These are phyloP conservation scores for Eugnorisma glareosa DNA, from an alignment of 2,888 invertebrate genomes.

Conservation along the genomic window DNA sequence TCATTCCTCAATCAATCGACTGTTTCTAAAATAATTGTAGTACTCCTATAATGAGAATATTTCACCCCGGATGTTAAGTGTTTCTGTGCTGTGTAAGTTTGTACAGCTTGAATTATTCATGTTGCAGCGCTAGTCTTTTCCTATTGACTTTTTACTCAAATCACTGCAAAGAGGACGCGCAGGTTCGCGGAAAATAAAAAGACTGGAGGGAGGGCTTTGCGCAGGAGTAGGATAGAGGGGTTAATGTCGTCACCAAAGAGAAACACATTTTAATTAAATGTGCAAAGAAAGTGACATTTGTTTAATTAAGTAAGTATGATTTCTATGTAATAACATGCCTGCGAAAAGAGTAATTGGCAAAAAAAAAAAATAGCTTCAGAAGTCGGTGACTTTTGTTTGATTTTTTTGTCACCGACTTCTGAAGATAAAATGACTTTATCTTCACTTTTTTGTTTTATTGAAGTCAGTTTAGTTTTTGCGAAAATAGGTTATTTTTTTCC, in stretches of 20 bases:
- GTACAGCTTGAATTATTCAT: neutral
- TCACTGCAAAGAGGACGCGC: neutral
- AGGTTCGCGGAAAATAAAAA: too few species aligned
- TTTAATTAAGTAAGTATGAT: neutral
- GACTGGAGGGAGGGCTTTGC: too few species aligned
- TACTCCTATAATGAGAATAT: neutral
- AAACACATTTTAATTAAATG: neutral
- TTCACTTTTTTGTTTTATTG: too few species aligned
- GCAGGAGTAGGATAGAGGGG: too few species aligned
- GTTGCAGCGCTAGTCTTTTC: neutral
- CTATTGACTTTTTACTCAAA: neutral
- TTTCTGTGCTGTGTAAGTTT: neutral
- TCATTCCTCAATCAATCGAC: neutral
- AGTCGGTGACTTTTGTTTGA: too few species aligned
- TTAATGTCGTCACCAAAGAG: neutral
- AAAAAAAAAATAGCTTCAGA: too few species aligned
- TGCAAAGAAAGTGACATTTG: neutral
- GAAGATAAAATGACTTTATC: too few species aligned
- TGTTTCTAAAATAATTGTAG: neutral
- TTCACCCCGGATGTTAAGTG: neutral
- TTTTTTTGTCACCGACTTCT: too few species aligned
- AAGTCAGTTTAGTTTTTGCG: too few species aligned
- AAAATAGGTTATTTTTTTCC: too few species aligned
- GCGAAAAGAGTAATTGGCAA: too few species aligned
- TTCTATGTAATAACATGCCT: neutral